phyloP scores from a whole-genome alignment of 92 coral and sea anemone species.

The Chrysogorgia sp. region DNA sequence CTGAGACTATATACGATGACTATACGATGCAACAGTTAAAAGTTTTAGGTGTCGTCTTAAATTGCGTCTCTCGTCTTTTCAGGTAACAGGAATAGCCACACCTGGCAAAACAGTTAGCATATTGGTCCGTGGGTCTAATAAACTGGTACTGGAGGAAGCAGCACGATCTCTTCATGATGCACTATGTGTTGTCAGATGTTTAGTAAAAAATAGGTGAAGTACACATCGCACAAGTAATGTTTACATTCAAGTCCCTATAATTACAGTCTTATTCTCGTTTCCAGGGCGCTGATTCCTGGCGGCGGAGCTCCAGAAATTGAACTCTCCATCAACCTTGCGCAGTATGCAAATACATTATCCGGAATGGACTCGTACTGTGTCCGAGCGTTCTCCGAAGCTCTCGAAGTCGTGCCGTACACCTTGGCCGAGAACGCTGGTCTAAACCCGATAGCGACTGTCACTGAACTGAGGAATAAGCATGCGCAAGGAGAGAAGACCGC shows the following conservation, averaged over 20 bases:
- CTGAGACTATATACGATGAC: neutral
- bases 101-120: slow-evolving; percentile 98
- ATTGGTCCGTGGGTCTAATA: slow-evolving; percentile 93
- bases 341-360: slow-evolving; percentile 82
- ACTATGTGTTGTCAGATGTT: slow-evolving; percentile 91
- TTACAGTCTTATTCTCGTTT: neutral
- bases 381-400: slow-evolving; percentile 90
- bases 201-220: slow-evolving; percentile 88
- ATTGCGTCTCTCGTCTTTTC: neutral
- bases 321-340: slow-evolving; percentile 82
- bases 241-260: neutral
- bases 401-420: slow-evolving; percentile 91
- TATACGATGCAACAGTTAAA: too few relatives aligned
- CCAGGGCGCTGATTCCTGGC: slow-evolving; percentile 93
- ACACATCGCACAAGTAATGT: neutral
- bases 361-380: slow-evolving; percentile 98
- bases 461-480: slow-evolving; percentile 91
- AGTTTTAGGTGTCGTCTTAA: neutral
- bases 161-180: slow-evolving; percentile 97
- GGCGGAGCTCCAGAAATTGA: slow-evolving; percentile 99
- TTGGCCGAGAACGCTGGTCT: slow-evolving; percentile 96
- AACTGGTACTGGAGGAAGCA: slow-evolving; percentile 94
- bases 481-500: slow-evolving; percentile 89
- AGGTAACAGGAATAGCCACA: slow-evolving; percentile 84
- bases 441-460: slow-evolving; percentile 92